Evolutionary conservation across 2,888 invertebrate genomes (phyloP).

Genomic region (Lepas anatifera): DNA sequence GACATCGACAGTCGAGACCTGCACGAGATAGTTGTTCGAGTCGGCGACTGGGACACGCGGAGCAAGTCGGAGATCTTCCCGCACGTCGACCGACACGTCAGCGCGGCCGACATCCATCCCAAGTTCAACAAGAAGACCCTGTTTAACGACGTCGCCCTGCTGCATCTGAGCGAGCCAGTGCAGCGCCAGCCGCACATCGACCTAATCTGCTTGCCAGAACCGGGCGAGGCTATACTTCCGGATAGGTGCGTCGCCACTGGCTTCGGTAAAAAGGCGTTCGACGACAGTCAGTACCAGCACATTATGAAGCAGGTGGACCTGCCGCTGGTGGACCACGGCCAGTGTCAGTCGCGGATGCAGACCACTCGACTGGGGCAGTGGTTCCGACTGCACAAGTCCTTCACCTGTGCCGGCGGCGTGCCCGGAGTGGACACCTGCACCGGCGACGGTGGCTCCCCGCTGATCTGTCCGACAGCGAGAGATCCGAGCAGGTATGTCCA

Average conservation of each 20-base stretch:
- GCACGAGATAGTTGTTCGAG: slow-evolving; percentile 43
- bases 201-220: slow-evolving; percentile 50
- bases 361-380: slow-evolving; percentile 20
- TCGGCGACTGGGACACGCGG: slow-evolving; percentile 75
- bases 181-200: slow-evolving; percentile 54
- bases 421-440: slow-evolving; percentile 55
- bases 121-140: slow-evolving; percentile 21
- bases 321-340: slow-evolving; percentile 10
- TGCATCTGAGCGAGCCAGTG: slow-evolving; percentile 50
- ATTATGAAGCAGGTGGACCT: slow-evolving; percentile 62
- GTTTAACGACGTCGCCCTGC: slow-evolving; percentile 55
- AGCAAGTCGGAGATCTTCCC: slow-evolving; percentile 52
- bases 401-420: slow-evolving; percentile 23
- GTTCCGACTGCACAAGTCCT: slow-evolving; percentile 21
- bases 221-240: slow-evolving; percentile 40
- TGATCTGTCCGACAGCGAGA: slow-evolving; percentile 49
- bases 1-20: too few relatives aligned
- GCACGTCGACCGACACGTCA: slow-evolving; percentile 55
- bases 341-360: slow-evolving; percentile 19
- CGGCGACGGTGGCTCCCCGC: slow-evolving; percentile 70
- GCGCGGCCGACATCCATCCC: slow-evolving; percentile 27
- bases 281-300: slow-evolving; percentile 48
- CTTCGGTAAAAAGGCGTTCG: slow-evolving; percentile 58
- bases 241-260: slow-evolving; percentile 54
- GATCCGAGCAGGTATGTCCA: slow-evolving; percentile 33